Base-by-base conservation (phyloP, 2,797 vertebrate species). In the Serranus cabrilla region DNA sequence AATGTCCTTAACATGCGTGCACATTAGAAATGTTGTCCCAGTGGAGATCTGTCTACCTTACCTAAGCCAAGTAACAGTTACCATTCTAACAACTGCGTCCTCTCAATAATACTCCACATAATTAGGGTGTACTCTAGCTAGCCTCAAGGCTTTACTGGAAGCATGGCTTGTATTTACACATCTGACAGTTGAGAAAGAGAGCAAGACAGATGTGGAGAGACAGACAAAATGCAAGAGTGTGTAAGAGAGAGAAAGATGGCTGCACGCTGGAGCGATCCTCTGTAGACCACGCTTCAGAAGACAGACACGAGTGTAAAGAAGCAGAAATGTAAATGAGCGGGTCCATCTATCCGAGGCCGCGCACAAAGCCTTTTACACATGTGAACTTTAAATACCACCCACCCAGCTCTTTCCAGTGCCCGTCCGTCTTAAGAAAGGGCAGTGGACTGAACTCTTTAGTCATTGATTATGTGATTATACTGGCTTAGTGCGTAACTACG, bases 361-460 rank as follows among this genome's bases (percentile, higher is more conserved):
- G 21, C 77, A 87, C 64, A 71, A 73, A 89, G 85, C 87, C 66
- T 80, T 34, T 81, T 56, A 71, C 73, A 81, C 78, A 83, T 77
- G 78, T 89, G 77, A 89, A 89, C 88, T 91, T 86, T 89, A 89
- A 92, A 91, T 86, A 88, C 82, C 88, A 87, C 76, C 88, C 87
- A 86, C 84, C 80, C 76, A 11, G 78, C 68, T 81, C 72, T 34
- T 71, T 80, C 72, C 61, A 25, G 31, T 60, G 84, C 84, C 74
- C 37, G 62, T 81, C 85, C 64, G 80, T 85, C 80, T 87, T 25
- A 56, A 78, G 61, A 80, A 80, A 86, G 80, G 85, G 58, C 85
- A 87, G 78, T 12, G 65, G 81, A 87, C 70, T 80, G 67, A 82
- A 84, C 82, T 63, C 81, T 84, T 82, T 27, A 85, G 61, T 90